phyloP scores from a whole-genome alignment of 2,113 vertebrate genomes.

The Synodontis membranacea region DNA sequence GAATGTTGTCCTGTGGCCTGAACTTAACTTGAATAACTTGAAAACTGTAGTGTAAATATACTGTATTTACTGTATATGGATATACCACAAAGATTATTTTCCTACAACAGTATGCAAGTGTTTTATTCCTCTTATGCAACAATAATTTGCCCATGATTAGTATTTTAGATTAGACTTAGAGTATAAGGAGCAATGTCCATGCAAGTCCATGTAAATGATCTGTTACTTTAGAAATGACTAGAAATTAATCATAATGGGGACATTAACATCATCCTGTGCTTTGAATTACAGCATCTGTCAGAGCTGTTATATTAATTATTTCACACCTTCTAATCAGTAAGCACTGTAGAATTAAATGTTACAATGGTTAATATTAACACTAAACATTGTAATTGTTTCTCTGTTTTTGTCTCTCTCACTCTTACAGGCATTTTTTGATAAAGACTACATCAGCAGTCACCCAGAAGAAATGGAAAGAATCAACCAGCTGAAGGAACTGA shows the following conservation, averaged over 20 bases:
- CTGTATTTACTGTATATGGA: not conserved
- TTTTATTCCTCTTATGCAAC: not conserved
- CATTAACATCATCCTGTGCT: not conserved
- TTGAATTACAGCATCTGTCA: not conserved
- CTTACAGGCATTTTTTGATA: slow-evolving; percentile 93
- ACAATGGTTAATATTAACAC: not conserved
- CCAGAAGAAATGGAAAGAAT: slow-evolving; percentile 95
- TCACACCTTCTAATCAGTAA: not conserved
- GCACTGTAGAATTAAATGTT: not conserved
- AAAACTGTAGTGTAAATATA: not conserved
- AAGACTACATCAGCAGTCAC: slow-evolving; percentile 92
- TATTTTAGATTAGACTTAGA: not conserved
- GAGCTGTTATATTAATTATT: not conserved
- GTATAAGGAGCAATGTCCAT: not conserved
- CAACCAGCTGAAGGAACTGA: slow-evolving; percentile 93
- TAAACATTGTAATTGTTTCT: not conserved
- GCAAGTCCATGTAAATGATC: not conserved
- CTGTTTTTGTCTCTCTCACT: not conserved
- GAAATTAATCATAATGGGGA: not conserved
- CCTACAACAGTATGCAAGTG: not conserved
- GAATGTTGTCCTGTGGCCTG: not conserved
- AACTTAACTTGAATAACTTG: too few species aligned
- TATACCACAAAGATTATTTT: not conserved
- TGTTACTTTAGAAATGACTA: not conserved
- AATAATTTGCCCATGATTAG: not conserved